Evolutionary conservation across 2,113 vertebrate genomes (phyloP).

Genomic region (Cyphomyrus discorhynchus): DNA sequence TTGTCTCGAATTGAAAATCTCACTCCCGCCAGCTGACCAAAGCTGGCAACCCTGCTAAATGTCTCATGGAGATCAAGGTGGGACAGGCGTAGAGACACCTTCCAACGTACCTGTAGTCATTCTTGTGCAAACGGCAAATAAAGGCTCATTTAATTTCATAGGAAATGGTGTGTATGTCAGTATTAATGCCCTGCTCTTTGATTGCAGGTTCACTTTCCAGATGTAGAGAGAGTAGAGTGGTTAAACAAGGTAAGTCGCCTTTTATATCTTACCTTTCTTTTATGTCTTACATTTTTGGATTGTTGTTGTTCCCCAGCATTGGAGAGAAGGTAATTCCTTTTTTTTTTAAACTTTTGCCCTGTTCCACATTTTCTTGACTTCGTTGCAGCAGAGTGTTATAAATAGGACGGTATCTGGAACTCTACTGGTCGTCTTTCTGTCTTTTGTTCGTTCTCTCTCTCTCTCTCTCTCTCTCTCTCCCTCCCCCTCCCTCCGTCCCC

Average conservation of each 20-base stretch:
- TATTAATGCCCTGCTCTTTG: constrained; percentile 3
- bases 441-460: not conserved
- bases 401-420: constrained; percentile 46
- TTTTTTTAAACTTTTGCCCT: not conserved
- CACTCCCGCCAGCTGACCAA: not conserved
- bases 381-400: constrained; percentile 28
- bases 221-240: constrained; percentile 94
- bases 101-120: not conserved
- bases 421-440: constrained; percentile 15
- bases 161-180: not conserved
- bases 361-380: constrained; percentile 8
- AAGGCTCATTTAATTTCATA: not conserved
- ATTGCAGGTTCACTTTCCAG: constrained; percentile 88
- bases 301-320: not conserved
- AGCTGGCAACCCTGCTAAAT: not conserved
- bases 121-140: not conserved
- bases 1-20: not conserved
- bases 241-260: constrained; percentile 81
- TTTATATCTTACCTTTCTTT: not conserved
- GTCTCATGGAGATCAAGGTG: not conserved
- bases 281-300: not conserved
- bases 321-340: not conserved
- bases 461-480: not conserved
- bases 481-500: not conserved
- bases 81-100: not conserved